Evolutionary conservation across 2,113 vertebrate genomes (phyloP).

Genomic region (Takifugu bimaculatus): DNA sequence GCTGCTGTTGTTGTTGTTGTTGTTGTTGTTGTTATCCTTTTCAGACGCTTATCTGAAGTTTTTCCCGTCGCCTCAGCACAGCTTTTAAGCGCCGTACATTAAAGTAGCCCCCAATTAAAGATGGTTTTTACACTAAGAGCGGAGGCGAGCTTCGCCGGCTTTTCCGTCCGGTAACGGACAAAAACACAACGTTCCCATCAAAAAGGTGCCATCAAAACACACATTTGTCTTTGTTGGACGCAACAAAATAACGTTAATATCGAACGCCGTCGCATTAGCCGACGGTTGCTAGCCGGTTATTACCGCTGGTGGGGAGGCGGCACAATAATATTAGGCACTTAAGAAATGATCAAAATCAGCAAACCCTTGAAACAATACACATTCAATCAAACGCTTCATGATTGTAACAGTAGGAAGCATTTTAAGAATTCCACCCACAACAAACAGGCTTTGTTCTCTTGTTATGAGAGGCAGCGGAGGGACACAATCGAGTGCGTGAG

Average conservation of each 20-base stretch:
- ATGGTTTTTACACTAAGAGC: conserved; percentile 71
- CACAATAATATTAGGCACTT: conserved; percentile 60
- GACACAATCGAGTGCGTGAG: conserved; percentile 80
- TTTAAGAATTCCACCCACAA: conserved; percentile 82
- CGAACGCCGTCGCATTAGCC: conserved; percentile 66
- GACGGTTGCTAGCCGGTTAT: conserved; percentile 49
- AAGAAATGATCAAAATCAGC: conserved; percentile 67
- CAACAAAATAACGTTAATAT: conserved; percentile 62
- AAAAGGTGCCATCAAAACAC: conserved; percentile 64
- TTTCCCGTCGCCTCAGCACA: conserved; percentile 35
- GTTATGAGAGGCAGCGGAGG: conserved; percentile 69
- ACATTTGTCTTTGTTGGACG: conserved; percentile 13
- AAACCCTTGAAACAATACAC: conserved; percentile 75
- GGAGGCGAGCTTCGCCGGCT: conserved; percentile 73
- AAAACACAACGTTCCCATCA: conserved; percentile 51
- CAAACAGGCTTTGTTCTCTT: conserved; percentile 81
- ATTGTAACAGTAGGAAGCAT: conserved; percentile 78
- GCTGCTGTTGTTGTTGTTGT: conserved; percentile 56
- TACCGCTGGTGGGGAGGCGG: conserved; percentile 57
- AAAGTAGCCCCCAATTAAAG: conserved; percentile 72
- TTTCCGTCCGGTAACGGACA: conserved; percentile 63
- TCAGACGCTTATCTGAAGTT: conserved; percentile 64
- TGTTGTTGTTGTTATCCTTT: conserved; percentile 32
- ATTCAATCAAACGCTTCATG: conserved; percentile 74
- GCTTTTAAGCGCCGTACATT: conserved; percentile 66